Conservation (phyloP, 2,888 invertebrate species). For the Amaurobius ferox region DNA sequence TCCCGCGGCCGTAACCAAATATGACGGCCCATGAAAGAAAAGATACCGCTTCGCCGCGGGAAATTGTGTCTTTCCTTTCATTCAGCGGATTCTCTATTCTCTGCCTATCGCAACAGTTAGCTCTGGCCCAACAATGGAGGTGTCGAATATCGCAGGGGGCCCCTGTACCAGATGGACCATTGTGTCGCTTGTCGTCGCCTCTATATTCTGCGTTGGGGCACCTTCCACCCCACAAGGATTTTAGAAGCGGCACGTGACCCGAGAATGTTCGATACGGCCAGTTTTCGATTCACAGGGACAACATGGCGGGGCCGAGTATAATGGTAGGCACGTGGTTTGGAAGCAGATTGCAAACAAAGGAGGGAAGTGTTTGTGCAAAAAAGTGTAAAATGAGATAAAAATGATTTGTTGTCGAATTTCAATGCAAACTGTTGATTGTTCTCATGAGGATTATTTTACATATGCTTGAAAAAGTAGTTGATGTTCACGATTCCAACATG, state of each 20-base stretch:
- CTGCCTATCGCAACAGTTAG: slow-evolving; percentile 58
- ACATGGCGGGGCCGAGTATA: background rate
- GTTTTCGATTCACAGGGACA: background rate
- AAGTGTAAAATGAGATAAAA: background rate
- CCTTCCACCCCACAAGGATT: background rate
- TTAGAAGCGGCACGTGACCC: slow-evolving; percentile 9
- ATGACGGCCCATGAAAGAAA: too few relatives aligned
- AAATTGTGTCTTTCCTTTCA: slow-evolving; percentile 55
- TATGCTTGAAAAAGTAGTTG: too few relatives aligned
- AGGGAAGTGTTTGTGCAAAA: background rate
- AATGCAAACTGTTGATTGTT: too few relatives aligned
- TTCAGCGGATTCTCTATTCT: slow-evolving; percentile 29
- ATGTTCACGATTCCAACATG: too few relatives aligned
- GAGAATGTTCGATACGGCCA: background rate
- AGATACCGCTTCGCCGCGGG: background rate
- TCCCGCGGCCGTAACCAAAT: too few relatives aligned
- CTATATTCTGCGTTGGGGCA: background rate
- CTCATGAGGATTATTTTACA: too few relatives aligned
- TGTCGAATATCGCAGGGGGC: slow-evolving; percentile 54
- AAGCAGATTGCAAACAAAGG: background rate
- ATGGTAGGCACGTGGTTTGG: background rate
- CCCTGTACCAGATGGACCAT: slow-evolving; percentile 59
- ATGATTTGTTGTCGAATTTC: background rate
- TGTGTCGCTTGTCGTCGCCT: slow-evolving; percentile 61
- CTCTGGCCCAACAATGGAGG: slow-evolving; percentile 39